These are phyloP conservation scores for Radopholus similis DNA, from an alignment of 1,140 invertebrate genomes.

Conservation along the genomic window DNA sequence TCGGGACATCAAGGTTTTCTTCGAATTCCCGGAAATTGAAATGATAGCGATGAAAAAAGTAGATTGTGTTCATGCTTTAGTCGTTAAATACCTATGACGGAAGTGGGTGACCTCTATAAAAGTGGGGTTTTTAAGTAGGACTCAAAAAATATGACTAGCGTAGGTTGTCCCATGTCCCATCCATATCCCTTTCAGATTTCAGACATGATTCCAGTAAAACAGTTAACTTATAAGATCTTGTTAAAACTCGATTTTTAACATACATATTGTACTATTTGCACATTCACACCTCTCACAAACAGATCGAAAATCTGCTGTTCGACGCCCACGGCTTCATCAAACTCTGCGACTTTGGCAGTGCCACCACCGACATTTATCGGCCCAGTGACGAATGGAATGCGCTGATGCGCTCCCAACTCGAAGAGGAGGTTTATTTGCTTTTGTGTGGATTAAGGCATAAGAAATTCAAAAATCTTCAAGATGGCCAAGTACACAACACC, in stretches of 20 bases:
- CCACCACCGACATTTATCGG: constrained; percentile 76
- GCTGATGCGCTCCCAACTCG: constrained; percentile 80
- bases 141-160: too few relatives aligned
- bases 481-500: constrained; percentile 68
- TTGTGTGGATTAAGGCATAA: neutral
- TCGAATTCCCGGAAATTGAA: too few relatives aligned
- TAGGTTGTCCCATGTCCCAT: too few relatives aligned
- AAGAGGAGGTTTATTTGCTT: constrained; percentile 77
- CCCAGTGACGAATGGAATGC: constrained; percentile 86
- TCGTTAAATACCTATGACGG: too few relatives aligned
- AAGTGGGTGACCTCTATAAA: too few relatives aligned
- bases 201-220: too few relatives aligned
- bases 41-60: too few relatives aligned
- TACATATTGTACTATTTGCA: constrained; percentile 19
- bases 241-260: constrained; percentile 7
- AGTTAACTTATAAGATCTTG: too few relatives aligned
- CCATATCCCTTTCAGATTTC: too few relatives aligned
- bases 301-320: constrained; percentile 74
- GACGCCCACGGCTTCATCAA: constrained; percentile 79
- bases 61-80: too few relatives aligned
- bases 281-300: too few relatives aligned
- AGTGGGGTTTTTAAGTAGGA: too few relatives aligned
- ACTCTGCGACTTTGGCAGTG: constrained; percentile 96
- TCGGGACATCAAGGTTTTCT: constrained; percentile 81
- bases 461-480: constrained; percentile 49